Percentiles rank a stretch among this genome's conserved stretches.
These are phyloP conservation scores for Akabosia matsudoensis DNA, from an alignment of 1,140 invertebrate genomes.

Conservation along the genomic window DNA sequence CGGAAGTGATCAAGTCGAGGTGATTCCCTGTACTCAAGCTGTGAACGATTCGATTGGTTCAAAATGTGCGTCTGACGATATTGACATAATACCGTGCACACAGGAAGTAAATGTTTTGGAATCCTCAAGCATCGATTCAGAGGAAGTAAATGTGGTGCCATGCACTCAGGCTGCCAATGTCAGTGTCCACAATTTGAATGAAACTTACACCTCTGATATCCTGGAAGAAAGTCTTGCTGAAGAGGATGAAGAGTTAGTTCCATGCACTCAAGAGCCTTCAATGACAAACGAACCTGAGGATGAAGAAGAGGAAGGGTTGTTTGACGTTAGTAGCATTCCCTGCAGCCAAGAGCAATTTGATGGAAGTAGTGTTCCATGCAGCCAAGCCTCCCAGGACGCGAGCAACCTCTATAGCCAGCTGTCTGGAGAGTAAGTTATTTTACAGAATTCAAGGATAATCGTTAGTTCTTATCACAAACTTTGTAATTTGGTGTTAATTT, in stretches of 20 bases:
- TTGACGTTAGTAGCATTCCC: neutral
- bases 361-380: neutral
- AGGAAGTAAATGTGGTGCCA: neutral
- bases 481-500: neutral
- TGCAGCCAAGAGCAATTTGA: conserved; percentile 1
- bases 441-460: too few relatives aligned
- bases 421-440: neutral
- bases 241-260: neutral
- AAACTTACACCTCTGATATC: neutral
- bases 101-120: neutral
- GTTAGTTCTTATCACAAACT: neutral
- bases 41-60: neutral
- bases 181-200: neutral
- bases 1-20: neutral
- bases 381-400: neutral
- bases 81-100: neutral
- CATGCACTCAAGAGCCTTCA: neutral
- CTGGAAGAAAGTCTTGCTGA: neutral
- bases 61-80: neutral
- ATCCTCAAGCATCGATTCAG: neutral
- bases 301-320: neutral
- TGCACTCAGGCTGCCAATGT: neutral
- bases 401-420: too few relatives aligned
- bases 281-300: neutral
- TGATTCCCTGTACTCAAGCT: neutral